Evolutionary conservation across 1,140 invertebrate species (phyloP), one percentile per base, ranked within the genome.

Genomic region (Dermatophagoides farinae): DNA sequence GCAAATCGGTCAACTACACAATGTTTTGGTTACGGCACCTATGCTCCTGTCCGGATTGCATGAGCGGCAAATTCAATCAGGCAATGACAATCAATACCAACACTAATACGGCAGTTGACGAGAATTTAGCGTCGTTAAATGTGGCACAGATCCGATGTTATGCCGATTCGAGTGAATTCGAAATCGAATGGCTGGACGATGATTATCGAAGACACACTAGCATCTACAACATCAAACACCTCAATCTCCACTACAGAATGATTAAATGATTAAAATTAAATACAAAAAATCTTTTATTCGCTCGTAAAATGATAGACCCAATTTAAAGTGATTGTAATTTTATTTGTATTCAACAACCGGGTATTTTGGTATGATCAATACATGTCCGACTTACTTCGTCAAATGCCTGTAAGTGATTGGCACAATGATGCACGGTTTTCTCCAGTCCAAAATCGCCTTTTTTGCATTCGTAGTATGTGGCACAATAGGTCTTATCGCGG

Each of bases 391-490:
- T 55, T 23, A 14, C 31, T n/a, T 60, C 44, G 20, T 38, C 52
- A 12, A 61, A 61, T 16, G 57, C 60, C 8, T 31, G 31, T 20
- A 6, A n/a, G 25, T 58, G 22, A 47, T 23, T 20, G 1, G 39
- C 5, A 20, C 60, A 61, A 22, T 41, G 14, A 61, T 31, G 37
- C 6, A 61, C 57, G 23, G 57, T 31, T 14, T 38, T 1, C n/a
- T 61, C 57, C 1, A n/a, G 37, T 9, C 55, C 55, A 39, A 60
- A 60, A 16, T 61, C 37, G 16, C 23, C 23, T 25, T 41, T 47
- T 11, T 11, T 23, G 23, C 60, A 61, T 11, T 61, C 55, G 23
- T 61, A 58, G 39, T 61, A 61, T 39, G 6, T 61, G 57, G 22
- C 20, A 46, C 60, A 61, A 46, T 61, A 37, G 16, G 8, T 8